Evolutionary conservation across 2,797 vertebrate genomes (phyloP).

Genomic region (Neopelma chrysocephalum): DNA sequence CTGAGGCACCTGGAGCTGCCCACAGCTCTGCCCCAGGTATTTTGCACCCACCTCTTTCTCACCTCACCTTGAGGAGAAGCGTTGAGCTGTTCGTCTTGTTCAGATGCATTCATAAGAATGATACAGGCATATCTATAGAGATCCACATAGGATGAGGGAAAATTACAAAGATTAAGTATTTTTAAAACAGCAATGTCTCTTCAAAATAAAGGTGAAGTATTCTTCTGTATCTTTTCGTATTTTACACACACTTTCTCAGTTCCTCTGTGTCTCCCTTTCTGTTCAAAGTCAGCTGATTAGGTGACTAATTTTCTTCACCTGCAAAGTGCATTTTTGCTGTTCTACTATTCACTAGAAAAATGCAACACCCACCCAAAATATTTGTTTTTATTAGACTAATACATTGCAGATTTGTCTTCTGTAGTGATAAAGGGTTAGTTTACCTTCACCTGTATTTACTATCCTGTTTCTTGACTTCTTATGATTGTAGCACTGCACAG

Average conservation of each 20-base stretch:
- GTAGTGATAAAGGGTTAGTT: background rate
- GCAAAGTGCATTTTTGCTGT: background rate
- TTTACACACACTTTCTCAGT: background rate
- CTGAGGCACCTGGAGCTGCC: background rate
- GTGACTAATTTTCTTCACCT: background rate
- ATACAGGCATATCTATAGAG: accelerated
- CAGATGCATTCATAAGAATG: background rate
- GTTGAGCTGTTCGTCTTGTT: accelerated
- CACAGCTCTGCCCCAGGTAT: background rate
- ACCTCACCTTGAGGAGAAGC: background rate
- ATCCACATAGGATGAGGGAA: background rate
- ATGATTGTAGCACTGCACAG: background rate
- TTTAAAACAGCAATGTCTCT: background rate
- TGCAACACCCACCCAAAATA: background rate
- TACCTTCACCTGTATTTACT: background rate
- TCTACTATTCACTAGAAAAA: background rate
- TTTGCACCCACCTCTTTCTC: background rate
- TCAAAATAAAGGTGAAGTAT: background rate
- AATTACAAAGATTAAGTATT: background rate
- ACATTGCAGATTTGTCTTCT: background rate
- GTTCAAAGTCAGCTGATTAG: background rate
- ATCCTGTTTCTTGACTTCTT: background rate
- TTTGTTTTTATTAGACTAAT: background rate
- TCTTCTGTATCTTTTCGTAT: background rate
- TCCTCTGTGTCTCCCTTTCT: background rate